These are phyloP conservation scores for Clarias fuscus DNA, from an alignment of 2,797 vertebrate species.

Conservation along the genomic window DNA sequence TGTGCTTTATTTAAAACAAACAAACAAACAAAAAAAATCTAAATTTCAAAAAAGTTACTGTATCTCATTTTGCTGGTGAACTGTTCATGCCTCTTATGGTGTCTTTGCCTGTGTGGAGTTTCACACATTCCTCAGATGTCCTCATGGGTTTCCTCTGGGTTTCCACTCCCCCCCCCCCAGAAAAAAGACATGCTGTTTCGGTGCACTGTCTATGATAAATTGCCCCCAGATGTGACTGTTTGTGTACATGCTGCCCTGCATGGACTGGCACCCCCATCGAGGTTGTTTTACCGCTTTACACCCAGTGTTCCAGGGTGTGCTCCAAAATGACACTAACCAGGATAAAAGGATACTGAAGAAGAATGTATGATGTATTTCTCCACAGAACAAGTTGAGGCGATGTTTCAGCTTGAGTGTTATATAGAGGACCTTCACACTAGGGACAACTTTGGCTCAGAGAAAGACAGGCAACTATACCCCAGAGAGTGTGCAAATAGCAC, in stretches of 20 bases:
- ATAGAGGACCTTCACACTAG: constrained; percentile 34
- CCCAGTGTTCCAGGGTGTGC: background rate
- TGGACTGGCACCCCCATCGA: background rate
- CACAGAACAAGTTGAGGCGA: background rate
- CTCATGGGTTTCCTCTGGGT: background rate
- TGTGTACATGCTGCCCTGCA: background rate
- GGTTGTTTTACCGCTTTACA: background rate
- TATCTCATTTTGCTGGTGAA: no score
- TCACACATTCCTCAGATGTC: background rate
- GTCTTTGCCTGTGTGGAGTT: background rate
- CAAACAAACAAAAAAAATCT: no score
- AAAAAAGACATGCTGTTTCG: background rate
- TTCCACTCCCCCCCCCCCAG: background rate
- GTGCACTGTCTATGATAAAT: background rate
- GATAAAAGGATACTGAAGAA: constrained; percentile 1
- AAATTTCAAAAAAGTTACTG: no score
- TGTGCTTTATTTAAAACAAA: no score
- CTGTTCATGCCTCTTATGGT: background rate
- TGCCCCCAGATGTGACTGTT: background rate
- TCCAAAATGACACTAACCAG: background rate
- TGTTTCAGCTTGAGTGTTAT: constrained; percentile 25
- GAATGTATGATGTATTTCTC: constrained; percentile 2
- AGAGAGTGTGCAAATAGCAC: constrained; percentile 41
- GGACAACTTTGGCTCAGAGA: constrained; percentile 34
- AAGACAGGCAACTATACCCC: constrained; percentile 33